Base-by-base conservation (phyloP, 1,140 invertebrate species). In the Drosophila kepulauana region DNA sequence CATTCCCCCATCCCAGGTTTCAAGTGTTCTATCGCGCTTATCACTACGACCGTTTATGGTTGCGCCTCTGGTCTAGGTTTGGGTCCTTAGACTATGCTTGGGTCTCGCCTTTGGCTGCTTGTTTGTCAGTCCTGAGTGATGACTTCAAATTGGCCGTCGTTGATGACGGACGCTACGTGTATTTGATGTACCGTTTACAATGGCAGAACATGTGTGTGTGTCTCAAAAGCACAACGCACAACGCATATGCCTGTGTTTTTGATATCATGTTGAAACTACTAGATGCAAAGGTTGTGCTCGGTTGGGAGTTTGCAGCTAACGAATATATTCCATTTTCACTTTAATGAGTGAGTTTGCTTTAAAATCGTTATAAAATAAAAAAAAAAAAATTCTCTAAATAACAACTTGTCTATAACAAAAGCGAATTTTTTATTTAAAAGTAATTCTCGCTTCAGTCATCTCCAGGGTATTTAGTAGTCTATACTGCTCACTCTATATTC, bases 91-190 rank as follows among this genome's bases (percentile, higher is more conserved):
- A 57, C 35, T 61, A 41, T 54, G 46, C 38, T 72, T 57, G 48
- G 52, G 62, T 41, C 49, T 65, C 61, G 46, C 67, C 68, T 59
- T 71, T 65, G 68, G 68, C 62, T 54, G 62, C 67, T 88, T 89
- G 85, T 88, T 88, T 88, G 84, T 89, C 84, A 74, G 85, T 67
- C 56, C 65, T 84, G 84, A 88, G 85, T 84, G 84, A 88, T 88
- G 84, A 84, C 78, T 84, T 89, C 85, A 88, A 88, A 88, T 88
- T 84, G 84, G 84, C 80, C 85, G 76, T 78, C 77, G 79, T 75
- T 78, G 69, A 80, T 81, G 84, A 75, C 70, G 85, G 80, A 76
- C 41, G 78, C 70, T 72, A 75, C 45, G 66, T 82, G 70, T 79
- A 63, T 69, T 57, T 67, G 66, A 46, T 58, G 48, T 56, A 57